Evolutionary conservation across 2,113 vertebrate species (phyloP).

Genomic region (Anas platyrhynchos): DNA sequence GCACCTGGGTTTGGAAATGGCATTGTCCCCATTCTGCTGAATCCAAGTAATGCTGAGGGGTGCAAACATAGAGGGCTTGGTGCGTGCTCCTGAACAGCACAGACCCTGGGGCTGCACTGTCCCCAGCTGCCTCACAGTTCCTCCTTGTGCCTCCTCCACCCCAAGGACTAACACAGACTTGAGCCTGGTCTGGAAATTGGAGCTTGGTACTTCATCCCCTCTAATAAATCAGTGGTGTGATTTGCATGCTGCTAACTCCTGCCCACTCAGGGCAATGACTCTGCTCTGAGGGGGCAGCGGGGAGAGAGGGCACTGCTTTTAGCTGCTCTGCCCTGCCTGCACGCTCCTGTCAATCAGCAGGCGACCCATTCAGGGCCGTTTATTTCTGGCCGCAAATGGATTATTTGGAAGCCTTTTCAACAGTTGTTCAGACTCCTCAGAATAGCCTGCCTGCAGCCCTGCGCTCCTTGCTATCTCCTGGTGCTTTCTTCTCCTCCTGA

Average conservation of each 20-base stretch:
- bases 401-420: constrained; percentile 62
- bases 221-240: background rate
- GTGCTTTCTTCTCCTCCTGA: constrained; percentile 38
- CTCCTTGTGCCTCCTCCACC: background rate
- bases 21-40: background rate
- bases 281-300: background rate
- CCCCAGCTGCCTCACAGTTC: background rate
- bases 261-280: background rate
- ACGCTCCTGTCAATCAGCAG: constrained; percentile 58
- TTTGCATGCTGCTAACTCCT: background rate
- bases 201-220: background rate
- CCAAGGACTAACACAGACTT: background rate
- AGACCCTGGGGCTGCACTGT: accelerated
- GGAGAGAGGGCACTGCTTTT: constrained; percentile 22
- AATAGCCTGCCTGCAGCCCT: constrained; percentile 52
- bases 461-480: constrained; percentile 35
- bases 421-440: constrained; percentile 72
- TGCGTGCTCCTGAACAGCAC: background rate
- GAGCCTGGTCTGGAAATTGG: background rate
- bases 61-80: background rate
- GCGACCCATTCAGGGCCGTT: constrained; percentile 70
- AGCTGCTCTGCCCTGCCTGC: constrained; percentile 37
- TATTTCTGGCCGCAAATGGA: constrained; percentile 69
- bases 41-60: background rate
- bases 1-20: background rate